Evolutionary conservation across 2,113 vertebrate genomes (phyloP).

Genomic region (Brachyistius frenatus): DNA sequence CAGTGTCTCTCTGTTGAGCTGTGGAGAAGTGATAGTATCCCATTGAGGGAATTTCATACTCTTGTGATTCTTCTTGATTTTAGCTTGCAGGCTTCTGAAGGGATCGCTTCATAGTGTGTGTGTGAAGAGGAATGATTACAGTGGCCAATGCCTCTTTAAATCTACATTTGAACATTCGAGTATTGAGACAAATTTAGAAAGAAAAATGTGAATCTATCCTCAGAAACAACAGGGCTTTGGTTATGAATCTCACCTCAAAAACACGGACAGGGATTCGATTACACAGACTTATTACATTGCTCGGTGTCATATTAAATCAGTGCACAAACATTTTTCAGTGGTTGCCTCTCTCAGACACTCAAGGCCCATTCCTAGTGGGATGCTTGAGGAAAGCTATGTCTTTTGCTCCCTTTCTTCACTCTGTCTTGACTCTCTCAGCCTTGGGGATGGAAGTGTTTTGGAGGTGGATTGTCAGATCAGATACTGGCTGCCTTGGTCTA

Average conservation of each 20-base stretch:
- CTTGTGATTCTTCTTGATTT: not conserved
- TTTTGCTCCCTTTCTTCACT: slow-evolving; percentile 53
- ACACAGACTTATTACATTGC: slow-evolving; percentile 43
- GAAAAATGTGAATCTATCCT: not conserved
- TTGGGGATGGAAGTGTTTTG: slow-evolving; percentile 73
- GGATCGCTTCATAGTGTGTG: not conserved
- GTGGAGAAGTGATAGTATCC: not conserved
- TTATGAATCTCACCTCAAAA: slow-evolving; percentile 43
- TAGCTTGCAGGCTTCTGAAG: not conserved
- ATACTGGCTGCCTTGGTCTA: slow-evolving; percentile 66
- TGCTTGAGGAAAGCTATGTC: slow-evolving; percentile 46
- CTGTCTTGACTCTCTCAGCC: slow-evolving; percentile 60
- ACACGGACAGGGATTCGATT: slow-evolving; percentile 31
- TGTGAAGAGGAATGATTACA: not conserved
- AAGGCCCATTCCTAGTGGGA: slow-evolving; percentile 40
- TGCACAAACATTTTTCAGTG: slow-evolving; percentile 46
- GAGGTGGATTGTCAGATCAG: slow-evolving; percentile 79
- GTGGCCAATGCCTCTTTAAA: not conserved
- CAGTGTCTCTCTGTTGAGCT: slow-evolving; percentile 1
- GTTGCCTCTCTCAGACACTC: slow-evolving; percentile 43
- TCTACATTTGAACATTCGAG: not conserved
- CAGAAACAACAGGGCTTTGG: slow-evolving; percentile 18
- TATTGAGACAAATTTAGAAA: not conserved
- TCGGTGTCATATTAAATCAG: slow-evolving; percentile 59
- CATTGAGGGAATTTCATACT: not conserved